Evolutionary conservation across 2,797 vertebrate species (phyloP).

Genomic region (Fistularia tabacaria): DNA sequence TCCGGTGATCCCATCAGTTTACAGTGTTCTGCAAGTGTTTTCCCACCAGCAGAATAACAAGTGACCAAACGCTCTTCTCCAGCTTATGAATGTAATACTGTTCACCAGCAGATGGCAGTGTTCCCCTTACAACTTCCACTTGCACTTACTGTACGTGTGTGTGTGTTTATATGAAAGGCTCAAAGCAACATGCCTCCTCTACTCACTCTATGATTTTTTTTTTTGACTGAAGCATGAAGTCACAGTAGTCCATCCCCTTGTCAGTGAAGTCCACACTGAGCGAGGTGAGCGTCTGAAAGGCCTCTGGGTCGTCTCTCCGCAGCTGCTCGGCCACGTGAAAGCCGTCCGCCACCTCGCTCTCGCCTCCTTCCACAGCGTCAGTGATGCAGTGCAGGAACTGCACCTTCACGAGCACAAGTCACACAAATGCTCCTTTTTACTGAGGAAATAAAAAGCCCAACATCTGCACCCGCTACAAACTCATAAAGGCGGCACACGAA

Average conservation of each 20-base stretch:
- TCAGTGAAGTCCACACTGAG: constrained; percentile 86
- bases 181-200: not conserved
- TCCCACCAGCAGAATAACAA: not conserved
- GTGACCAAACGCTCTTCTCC: not conserved
- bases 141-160: not conserved
- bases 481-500: constrained; percentile 5
- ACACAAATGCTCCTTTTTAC: constrained; percentile 18
- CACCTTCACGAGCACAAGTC: constrained; percentile 72
- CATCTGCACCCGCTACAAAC: constrained; percentile 5
- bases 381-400: constrained; percentile 92
- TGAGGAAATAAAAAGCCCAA: constrained; percentile 4
- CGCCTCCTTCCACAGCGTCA: constrained; percentile 84
- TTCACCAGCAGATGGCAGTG: constrained; percentile 68
- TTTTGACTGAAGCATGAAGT: constrained; percentile 91
- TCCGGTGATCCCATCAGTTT: too few relatives aligned
- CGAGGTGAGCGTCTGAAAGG: constrained; percentile 81
- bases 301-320: constrained; percentile 79
- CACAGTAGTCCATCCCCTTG: constrained; percentile 87
- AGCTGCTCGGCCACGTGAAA: constrained; percentile 82
- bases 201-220: constrained; percentile 88
- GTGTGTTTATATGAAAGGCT: not conserved
- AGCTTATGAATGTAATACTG: not conserved
- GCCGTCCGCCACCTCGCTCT: constrained; percentile 88
- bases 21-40: too few relatives aligned
- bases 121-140: constrained; percentile 28